Percentiles rank a stretch among this genome's conserved stretches.
phyloP scores from a whole-genome alignment of 64 coral and sea anemone genomes.

The Montipora sp. region DNA sequence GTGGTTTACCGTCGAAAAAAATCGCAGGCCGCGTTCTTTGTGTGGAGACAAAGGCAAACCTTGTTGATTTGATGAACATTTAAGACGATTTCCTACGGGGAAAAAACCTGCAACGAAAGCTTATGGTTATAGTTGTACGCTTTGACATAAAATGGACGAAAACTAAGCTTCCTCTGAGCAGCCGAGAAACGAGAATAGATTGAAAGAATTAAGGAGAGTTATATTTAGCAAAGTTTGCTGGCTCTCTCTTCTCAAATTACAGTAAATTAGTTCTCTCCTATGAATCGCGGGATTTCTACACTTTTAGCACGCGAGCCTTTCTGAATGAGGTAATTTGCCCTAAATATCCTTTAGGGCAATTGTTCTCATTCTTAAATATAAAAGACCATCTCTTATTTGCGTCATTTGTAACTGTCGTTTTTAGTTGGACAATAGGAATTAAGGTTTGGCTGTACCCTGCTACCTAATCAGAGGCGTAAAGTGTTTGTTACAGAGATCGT shows the following conservation, averaged over 20 bases:
- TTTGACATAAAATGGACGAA: too few relatives aligned
- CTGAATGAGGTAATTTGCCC: background rate
- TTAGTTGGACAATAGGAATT: background rate
- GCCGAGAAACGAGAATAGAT: too few relatives aligned
- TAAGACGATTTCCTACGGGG: background rate
- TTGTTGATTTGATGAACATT: slow-evolving; percentile 17
- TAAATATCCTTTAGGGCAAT: slow-evolving; percentile 11
- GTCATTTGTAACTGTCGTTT: slow-evolving; percentile 4
- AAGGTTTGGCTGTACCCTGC: background rate
- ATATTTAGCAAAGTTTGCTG: too few relatives aligned
- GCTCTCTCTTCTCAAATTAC: background rate
- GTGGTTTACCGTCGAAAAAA: slow-evolving; percentile 26
- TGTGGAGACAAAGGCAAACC: slow-evolving; percentile 2
- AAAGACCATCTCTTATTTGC: background rate
- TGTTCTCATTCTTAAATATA: slow-evolving; percentile 13
- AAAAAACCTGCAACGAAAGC: background rate
- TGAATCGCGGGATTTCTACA: background rate
- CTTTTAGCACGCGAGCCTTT: background rate
- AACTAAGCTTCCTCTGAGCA: too few relatives aligned
- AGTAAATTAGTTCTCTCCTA: background rate
- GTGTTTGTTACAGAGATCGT: background rate
- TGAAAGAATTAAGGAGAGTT: background rate
- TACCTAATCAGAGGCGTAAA: background rate
- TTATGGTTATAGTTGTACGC: background rate
- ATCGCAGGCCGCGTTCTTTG: background rate